A percentile compares a stretch with the other conserved stretches of the same genome.
phyloP scores from a whole-genome alignment of 2,113 vertebrate species.

The Columba livia region DNA sequence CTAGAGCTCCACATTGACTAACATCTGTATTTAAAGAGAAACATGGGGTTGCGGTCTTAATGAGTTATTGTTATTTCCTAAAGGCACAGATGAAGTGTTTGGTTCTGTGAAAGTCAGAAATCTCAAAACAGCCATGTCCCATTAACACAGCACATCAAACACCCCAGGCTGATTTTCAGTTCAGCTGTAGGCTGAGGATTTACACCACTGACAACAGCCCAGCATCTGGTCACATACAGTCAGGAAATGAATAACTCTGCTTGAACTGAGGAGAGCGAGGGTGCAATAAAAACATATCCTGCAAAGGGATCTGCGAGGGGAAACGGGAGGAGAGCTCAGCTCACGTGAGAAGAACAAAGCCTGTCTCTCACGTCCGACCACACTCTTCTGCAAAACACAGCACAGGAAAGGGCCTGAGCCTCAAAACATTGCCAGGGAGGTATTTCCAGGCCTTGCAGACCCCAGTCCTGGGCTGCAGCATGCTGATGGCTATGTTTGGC shows the following conservation, averaged over 20 bases:
- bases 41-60: background rate
- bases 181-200: conserved; percentile 22
- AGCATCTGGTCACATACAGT: background rate
- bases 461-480: background rate
- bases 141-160: conserved; percentile 39
- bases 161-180: background rate
- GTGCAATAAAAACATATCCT: conserved; percentile 51
- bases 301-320: background rate
- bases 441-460: background rate
- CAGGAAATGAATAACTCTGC: conserved; percentile 51
- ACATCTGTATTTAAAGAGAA: conserved; percentile 21
- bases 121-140: background rate
- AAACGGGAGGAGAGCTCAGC: conserved; percentile 32
- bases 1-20: background rate
- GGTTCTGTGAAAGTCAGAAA: background rate
- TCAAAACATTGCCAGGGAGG: background rate
- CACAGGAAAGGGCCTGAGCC: background rate
- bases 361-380: background rate
- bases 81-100: background rate
- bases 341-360: conserved; percentile 34
- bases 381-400: background rate
- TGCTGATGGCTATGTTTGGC: background rate
- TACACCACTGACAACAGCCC: conserved; percentile 11
- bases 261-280: background rate
- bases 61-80: conserved; percentile 27